phyloP scores from a whole-genome alignment of 1,140 invertebrate genomes.

The Agrilus planipennis region DNA sequence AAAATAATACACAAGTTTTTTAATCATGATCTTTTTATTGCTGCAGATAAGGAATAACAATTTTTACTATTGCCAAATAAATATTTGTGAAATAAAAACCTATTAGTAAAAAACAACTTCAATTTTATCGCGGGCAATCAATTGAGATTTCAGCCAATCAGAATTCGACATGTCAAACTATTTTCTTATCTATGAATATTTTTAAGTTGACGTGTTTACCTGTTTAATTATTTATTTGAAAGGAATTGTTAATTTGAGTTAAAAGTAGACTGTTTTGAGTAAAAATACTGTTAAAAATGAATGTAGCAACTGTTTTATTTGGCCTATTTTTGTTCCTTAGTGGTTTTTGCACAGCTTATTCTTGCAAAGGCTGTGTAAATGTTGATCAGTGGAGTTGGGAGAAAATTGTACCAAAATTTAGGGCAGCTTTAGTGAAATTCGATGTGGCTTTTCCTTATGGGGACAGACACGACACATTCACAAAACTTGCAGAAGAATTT shows the following conservation, averaged over 20 bases:
- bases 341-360: slow-evolving; percentile 10
- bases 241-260: no score
- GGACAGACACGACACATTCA: slow-evolving; percentile 84
- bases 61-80: no score
- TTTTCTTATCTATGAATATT: not conserved
- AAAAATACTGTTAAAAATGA: not conserved
- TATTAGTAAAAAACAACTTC: no score
- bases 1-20: no score
- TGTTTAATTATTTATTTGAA: no score
- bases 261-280: not conserved
- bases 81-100: no score
- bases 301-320: not conserved
- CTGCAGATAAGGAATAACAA: no score
- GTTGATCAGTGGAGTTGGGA: slow-evolving; percentile 62
- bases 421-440: slow-evolving; percentile 78
- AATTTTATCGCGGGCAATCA: no score
- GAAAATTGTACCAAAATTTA: slow-evolving; percentile 72
- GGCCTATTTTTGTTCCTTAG: not conserved
- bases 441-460: slow-evolving; percentile 93
- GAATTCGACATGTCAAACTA: not conserved
- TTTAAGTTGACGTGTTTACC: slow-evolving; percentile 1
- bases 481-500: slow-evolving; percentile 63
- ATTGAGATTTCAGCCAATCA: slow-evolving; percentile 4
- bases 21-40: no score
- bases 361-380: slow-evolving; percentile 55